Evolutionary conservation across 2,888 invertebrate genomes (phyloP).

Genomic region (Dynastes hyllus): DNA sequence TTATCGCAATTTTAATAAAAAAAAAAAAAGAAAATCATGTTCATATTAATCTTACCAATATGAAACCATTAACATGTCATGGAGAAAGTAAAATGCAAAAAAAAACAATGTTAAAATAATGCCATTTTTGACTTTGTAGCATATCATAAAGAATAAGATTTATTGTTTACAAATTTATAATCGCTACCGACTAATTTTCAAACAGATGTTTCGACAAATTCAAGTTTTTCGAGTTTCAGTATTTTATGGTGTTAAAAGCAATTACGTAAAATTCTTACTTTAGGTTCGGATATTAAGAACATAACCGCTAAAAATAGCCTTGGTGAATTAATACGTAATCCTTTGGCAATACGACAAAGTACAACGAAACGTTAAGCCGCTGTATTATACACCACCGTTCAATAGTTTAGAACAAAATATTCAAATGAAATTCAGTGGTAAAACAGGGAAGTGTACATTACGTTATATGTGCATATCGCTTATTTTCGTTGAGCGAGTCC

Average conservation of each 20-base stretch:
- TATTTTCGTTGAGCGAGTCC: too few relatives aligned
- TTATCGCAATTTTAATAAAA: too few relatives aligned
- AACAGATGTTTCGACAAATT: background rate
- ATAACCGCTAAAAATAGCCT: constrained; percentile 16
- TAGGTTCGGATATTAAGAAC: background rate
- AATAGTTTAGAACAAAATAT: too few relatives aligned
- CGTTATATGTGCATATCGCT: too few relatives aligned
- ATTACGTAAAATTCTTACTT: background rate
- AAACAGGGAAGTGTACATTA: too few relatives aligned
- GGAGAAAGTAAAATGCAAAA: too few relatives aligned
- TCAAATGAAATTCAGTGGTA: too few relatives aligned
- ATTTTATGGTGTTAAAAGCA: background rate
- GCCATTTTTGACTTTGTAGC: background rate
- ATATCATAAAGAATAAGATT: background rate
- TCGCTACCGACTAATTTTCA: background rate
- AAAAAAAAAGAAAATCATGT: too few relatives aligned
- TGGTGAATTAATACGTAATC: constrained; percentile 5
- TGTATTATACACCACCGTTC: background rate
- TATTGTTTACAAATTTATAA: background rate
- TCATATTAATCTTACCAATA: too few relatives aligned
- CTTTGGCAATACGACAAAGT: background rate
- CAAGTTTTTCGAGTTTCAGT: background rate
- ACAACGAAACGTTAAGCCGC: background rate
- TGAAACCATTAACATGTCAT: too few relatives aligned
- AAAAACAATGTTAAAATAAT: too few relatives aligned